These are phyloP conservation scores for Tachina lurida DNA, from an alignment of 2,888 invertebrate species.

Conservation along the genomic window DNA sequence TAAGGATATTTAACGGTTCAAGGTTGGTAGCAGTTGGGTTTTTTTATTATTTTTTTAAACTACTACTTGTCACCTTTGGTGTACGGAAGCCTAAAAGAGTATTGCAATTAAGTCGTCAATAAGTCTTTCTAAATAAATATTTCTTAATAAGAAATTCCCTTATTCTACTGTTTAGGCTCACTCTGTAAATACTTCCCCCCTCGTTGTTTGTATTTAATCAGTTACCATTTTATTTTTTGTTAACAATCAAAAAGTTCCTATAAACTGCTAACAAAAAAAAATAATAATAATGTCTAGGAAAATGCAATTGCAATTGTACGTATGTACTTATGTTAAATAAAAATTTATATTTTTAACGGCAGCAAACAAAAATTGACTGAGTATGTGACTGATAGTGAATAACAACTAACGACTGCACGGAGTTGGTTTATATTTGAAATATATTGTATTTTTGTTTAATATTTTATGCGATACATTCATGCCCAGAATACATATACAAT, in stretches of 20 bases:
- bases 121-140: too few relatives aligned
- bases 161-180: too few relatives aligned
- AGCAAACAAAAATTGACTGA: conserved; percentile 39
- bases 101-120: too few relatives aligned
- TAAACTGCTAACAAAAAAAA: not conserved
- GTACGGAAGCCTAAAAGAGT: too few relatives aligned
- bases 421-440: conserved; percentile 39
- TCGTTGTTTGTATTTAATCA: conserved; percentile 34
- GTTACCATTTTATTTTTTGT: conserved; percentile 55
- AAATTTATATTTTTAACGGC: conserved; percentile 30
- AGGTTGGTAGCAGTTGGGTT: too few relatives aligned
- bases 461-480: conserved; percentile 56
- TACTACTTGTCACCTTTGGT: too few relatives aligned
- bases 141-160: too few relatives aligned
- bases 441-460: conserved; percentile 38
- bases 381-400: conserved; percentile 22
- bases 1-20: too few relatives aligned
- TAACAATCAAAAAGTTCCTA: conserved; percentile 25
- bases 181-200: not conserved
- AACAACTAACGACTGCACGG: conserved; percentile 40
- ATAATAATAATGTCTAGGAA: conserved; percentile 13
- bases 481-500: conserved; percentile 38
- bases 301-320: conserved; percentile 36
- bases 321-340: conserved; percentile 1
- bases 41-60: too few relatives aligned